Evolutionary conservation across 92 coral and sea anemone genomes (phyloP), one percentile per base, ranked within the genome.

Genomic region (Epizoanthus rinbou): DNA sequence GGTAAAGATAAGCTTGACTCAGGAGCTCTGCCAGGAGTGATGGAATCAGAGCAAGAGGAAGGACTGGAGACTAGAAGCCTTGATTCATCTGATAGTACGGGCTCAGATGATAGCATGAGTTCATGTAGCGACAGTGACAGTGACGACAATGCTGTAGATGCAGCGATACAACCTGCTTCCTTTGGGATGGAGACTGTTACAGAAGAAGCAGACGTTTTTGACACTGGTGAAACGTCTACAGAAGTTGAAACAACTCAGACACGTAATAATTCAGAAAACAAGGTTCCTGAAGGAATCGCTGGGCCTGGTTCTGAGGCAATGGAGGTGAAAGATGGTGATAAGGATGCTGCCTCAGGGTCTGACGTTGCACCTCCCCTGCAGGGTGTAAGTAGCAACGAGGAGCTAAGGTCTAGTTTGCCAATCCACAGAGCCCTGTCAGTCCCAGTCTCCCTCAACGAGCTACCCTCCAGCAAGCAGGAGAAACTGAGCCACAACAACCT

Each of bases 71-170:
- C 70, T 14, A 19, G 37, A 8, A 22, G 2, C 10, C 69, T 59
- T 13, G 82, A 78, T 5, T 78, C 39, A 8, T 33, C 58, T 19
- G 82, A 78, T 14, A 78, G 82, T 13, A 78, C 70, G 57, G 22
- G 82, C 23, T 78, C 71, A n/a, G 82, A 78, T 78, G 82, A 78
- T 3, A 78, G 82, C 45, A 78, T 60, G 69, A 78, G 31, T 28
- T 78, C 82, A 9, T 39, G 69, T 22, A 62, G 82, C 22, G 82
- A 76, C 57, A 67, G 72, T 24, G 72, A 67, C 19, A 41, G 19
- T 5, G 69, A 62, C 0, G 82, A 78, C 5, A 69, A 76, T 35
- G 68, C 0, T 13, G 4, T 14, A 31, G n/a, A 69, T 41, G 7
- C 54, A 47, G 70, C 60, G 25, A 59, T 62, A 43, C 57, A 19